These are phyloP conservation scores for Phrynocephalus guinanensis DNA, from an alignment of 2,797 vertebrate genomes.

Conservation along the genomic window DNA sequence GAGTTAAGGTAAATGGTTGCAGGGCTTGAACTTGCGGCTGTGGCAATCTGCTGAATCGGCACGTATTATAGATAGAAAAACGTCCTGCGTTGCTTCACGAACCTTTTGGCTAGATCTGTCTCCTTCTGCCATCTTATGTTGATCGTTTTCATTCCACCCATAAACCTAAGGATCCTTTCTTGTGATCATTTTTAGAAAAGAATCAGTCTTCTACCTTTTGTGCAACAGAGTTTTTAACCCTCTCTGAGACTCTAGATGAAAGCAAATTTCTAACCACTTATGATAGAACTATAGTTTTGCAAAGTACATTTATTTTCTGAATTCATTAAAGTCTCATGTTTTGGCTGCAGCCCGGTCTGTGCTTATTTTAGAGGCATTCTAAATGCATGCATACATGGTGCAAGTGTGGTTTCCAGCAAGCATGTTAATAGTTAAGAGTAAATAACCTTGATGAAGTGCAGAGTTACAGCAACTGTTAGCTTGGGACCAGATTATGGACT, in stretches of 20 bases:
- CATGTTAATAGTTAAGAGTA: neutral
- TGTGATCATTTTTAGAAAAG: neutral
- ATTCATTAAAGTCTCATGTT: neutral
- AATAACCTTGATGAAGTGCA: neutral
- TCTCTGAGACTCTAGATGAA: neutral
- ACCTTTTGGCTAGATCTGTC: neutral
- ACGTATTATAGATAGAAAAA: neutral
- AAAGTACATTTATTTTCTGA: neutral
- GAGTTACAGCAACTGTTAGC: neutral
- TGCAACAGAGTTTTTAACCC: neutral
- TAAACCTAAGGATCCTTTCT: neutral
- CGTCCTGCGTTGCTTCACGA: accelerated
- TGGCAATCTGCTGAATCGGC: accelerated
- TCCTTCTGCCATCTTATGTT: neutral
- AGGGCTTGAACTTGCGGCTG: neutral
- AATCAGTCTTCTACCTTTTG: neutral
- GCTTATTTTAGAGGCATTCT: neutral
- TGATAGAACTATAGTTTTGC: neutral
- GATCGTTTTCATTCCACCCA: neutral
- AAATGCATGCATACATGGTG: neutral
- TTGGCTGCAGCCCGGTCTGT: neutral
- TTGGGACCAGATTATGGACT: neutral
- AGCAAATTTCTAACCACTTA: neutral
- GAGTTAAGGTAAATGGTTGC: constrained; percentile 88
- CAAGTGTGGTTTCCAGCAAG: neutral